Base-by-base conservation (phyloP, 2,888 invertebrate genomes). In the Agapostemon virescens region DNA sequence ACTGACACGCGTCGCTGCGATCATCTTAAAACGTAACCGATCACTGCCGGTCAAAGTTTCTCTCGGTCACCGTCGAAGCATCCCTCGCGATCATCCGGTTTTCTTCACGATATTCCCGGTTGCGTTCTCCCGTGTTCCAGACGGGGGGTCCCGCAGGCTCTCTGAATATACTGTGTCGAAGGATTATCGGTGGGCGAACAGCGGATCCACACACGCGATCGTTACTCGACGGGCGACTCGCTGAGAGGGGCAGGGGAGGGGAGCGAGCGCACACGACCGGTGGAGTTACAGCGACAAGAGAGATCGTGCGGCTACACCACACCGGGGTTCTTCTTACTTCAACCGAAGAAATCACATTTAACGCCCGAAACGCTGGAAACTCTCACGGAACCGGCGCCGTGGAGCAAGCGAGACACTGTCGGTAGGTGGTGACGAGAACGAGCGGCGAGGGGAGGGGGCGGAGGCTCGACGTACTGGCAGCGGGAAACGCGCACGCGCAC, bases 341-440 rank as follows among this genome's bases (percentile, higher is more conserved):
- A 63, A 69, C 69, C 79, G 78, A 83, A 82, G 83, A 83, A 79
- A 79, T 82, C 83, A 83, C 83, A 82, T 73, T 82, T 83, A 77
- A 82, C 81, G 73, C 70, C 36, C 73, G 70, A 67, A n/a, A 67
- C 70, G 73, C 36, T 69, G 30, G 72, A 77, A 82, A 82, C 81
- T 81, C 81, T 77, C 61, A 20, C 49, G 49, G 73, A 55, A 73
- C 82, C 72, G 77, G 77, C 61, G 49, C 49, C 36, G 33, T 61
- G 61, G 63, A 61, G 23, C 55, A 52, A 64, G 26, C 30, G 63
- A 55, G 69, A 64, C 52, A 69, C 52, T n/a, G 38, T 52, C 7
- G 45, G 64, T 20, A 30, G 58, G 69, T 40, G 67, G 69, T 36
- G 58, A 72, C 64, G 45, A 38, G 33, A 23, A 49, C 67, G n/a